Conservation (phyloP, 2,113 vertebrate species). For the Corythoichthys haematopterus region DNA sequence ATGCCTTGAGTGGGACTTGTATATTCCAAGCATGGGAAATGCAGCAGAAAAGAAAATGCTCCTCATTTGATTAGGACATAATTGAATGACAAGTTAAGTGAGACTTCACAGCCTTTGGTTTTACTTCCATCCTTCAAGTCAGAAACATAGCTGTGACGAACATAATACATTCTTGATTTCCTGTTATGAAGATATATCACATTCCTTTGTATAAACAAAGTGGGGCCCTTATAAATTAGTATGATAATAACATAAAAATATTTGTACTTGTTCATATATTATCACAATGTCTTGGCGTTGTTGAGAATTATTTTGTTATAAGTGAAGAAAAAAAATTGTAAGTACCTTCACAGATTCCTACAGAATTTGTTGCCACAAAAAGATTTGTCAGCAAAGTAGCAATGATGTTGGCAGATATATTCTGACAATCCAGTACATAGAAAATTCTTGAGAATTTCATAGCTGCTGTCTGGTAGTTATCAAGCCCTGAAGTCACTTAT, state of each 20-base stretch:
- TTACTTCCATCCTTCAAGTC: slow-evolving; percentile 29
- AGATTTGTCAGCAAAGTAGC: no score
- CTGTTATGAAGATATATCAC: neutral
- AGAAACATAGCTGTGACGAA: slow-evolving; percentile 25
- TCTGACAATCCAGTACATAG: no score
- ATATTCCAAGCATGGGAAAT: slow-evolving; percentile 15
- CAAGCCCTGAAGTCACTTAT: no score
- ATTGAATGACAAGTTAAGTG: slow-evolving; percentile 35
- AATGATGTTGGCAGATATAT: no score
- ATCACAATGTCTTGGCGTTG: no score
- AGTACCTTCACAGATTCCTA: no score
- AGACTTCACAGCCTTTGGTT: slow-evolving; percentile 39
- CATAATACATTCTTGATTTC: slow-evolving; percentile 8
- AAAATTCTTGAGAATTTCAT: no score
- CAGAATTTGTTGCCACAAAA: no score
- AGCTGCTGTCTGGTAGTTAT: no score
- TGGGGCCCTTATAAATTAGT: no score
- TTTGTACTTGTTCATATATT: neutral
- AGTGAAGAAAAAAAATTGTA: no score
- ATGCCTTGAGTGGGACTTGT: slow-evolving; percentile 15
- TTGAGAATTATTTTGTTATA: no score
- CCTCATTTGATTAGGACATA: slow-evolving; percentile 49
- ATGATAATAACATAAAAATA: neutral
- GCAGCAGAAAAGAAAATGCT: slow-evolving; percentile 29
- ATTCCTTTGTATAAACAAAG: neutral